Conservation (phyloP, 2,113 vertebrate species). For the Odontophorus gujanensis region DNA sequence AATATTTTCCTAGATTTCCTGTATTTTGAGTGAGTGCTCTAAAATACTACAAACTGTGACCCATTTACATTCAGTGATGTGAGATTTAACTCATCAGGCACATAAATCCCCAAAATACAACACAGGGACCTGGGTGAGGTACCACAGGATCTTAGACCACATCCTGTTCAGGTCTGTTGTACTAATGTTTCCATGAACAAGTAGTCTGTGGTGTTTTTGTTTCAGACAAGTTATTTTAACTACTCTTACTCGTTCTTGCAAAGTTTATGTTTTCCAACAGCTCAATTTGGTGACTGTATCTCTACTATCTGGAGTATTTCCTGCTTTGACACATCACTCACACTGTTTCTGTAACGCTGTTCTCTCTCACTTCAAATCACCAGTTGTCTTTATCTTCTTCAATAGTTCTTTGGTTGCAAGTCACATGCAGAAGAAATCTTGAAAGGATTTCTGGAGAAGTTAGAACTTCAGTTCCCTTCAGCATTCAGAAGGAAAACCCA, state of each 20-base stretch:
- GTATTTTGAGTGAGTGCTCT: background rate
- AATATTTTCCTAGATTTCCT: background rate
- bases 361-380: background rate
- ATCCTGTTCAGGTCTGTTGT: background rate
- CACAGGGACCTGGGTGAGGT: fast-evolving
- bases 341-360: fast-evolving
- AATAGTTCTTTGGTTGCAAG: background rate
- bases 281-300: fast-evolving
- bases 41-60: background rate
- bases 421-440: background rate
- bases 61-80: background rate
- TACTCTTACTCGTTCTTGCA: background rate
- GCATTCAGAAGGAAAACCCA: background rate
- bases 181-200: fast-evolving
- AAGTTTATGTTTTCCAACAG: background rate
- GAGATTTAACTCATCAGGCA: background rate
- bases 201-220: background rate
- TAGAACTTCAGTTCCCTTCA: background rate
- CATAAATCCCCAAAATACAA: background rate
- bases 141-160: background rate
- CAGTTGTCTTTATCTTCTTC: background rate
- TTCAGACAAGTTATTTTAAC: background rate
- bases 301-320: background rate
- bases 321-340: background rate
- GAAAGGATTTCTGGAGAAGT: background rate